Base-by-base conservation (phyloP, 2,797 vertebrate genomes). In the Apogon talboti region DNA sequence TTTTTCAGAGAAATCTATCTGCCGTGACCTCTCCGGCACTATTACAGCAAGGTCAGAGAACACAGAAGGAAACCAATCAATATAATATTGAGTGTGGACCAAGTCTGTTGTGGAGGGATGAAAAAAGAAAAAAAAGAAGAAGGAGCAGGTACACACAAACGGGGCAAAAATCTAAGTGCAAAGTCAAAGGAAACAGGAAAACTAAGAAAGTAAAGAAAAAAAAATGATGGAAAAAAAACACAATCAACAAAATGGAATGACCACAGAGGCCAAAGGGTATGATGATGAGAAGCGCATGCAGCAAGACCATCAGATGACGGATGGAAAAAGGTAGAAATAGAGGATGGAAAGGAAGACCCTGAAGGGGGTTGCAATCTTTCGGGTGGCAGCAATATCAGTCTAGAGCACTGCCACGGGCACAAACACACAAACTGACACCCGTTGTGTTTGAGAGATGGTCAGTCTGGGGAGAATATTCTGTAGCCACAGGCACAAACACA, bases 21-120 rank as follows among this genome's bases (percentile, higher is more conserved):
- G 74, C 77, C 8, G 65, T 76, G 89, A 92, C 90, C 90, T 89
- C 82, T 59, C 69, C 67, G 79, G 74, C 83, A 72, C 87, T 80
- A 90, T 91, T 91, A 91, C 87, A 91, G 79, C 89, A 93, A 93
- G 92, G 92, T 93, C 92, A 90, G 78, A 78, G 81, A 85, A 90
- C 89, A 85, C 84, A 83, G 82, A 91, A 86, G 66, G 65, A 91
- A 86, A 85, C 77, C 68, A 84, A 91, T 93, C 92, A 60, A 92
- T 93, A 86, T 54, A 8, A 40, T 87, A 92, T 92, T 85, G 86
- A 92, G 83, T 89, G 76, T 13, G 38, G 77, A 62, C 62, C 7
- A 21, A 58, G 78, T 75, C 78, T 78, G 86, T 78, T 62, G 65
- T 28, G 30, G 44, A 53, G 58, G 51, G 63, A 68, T 30, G 35